These are phyloP conservation scores for Pantherophis vulpinus DNA, from an alignment of 2,797 vertebrate genomes.

Conservation along the genomic window DNA sequence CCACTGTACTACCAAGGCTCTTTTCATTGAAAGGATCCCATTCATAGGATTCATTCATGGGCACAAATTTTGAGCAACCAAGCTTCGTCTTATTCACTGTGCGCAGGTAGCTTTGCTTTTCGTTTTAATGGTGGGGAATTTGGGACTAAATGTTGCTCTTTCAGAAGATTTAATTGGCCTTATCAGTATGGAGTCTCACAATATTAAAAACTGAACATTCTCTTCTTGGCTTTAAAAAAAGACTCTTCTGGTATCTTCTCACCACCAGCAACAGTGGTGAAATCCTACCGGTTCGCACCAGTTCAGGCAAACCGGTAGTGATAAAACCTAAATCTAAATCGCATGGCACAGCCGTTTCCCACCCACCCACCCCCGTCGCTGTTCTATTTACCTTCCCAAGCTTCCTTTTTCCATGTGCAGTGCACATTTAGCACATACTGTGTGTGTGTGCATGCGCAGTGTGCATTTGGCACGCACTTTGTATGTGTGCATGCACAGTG, in stretches of 20 bases:
- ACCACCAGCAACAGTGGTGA: not conserved
- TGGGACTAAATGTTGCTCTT: constrained; percentile 58
- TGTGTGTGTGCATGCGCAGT: no score
- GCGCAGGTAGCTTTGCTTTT: constrained; percentile 38
- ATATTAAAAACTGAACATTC: constrained; percentile 43
- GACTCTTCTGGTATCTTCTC: not conserved
- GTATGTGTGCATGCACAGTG: no score
- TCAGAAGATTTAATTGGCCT: constrained; percentile 46
- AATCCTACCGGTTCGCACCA: no score
- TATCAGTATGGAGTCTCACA: constrained; percentile 31
- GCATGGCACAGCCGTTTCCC: no score
- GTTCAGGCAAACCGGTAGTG: no score
- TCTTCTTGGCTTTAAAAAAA: not conserved
- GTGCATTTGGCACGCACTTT: no score
- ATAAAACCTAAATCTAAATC: no score
- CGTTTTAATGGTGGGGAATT: constrained; percentile 38
- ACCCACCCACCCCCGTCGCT: no score
- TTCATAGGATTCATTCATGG: not conserved
- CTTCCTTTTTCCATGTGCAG: no score
- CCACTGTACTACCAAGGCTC: no score
- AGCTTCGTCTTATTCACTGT: constrained; percentile 37
- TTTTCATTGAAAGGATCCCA: not conserved
- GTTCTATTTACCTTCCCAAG: no score
- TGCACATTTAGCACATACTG: no score
- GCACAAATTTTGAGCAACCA: constrained; percentile 40